Conservation (phyloP, 2,888 invertebrate species). For the Cataglyphis cursor region DNA sequence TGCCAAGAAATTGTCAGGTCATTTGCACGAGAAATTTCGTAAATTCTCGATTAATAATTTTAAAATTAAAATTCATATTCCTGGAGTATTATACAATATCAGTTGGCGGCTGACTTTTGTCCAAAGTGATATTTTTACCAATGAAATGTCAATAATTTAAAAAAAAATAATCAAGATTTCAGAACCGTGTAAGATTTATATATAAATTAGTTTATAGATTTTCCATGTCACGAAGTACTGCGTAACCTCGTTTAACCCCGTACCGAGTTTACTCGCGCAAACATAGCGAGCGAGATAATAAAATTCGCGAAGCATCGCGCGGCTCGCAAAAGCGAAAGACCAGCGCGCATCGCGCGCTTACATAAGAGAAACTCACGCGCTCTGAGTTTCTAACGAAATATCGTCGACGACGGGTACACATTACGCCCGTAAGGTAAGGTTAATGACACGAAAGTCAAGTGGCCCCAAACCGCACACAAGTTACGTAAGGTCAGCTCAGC, state of each 20-base stretch:
- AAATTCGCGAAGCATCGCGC: slow-evolving; percentile 27
- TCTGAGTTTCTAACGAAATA: slow-evolving; percentile 81
- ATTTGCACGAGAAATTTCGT: background rate
- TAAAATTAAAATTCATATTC: background rate
- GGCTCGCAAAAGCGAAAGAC: slow-evolving; percentile 19
- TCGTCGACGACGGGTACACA: slow-evolving; percentile 62
- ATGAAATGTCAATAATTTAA: background rate
- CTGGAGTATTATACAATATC: background rate
- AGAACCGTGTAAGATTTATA: background rate
- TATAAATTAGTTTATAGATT: background rate
- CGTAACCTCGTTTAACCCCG: background rate
- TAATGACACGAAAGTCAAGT: slow-evolving; percentile 82
- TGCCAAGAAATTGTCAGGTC: background rate
- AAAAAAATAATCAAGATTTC: background rate
- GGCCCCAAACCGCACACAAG: slow-evolving; percentile 78
- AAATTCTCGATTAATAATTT: background rate
- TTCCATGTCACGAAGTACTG: background rate
- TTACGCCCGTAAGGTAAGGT: slow-evolving; percentile 73
- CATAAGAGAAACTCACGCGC: slow-evolving; percentile 81
- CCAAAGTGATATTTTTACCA: background rate
- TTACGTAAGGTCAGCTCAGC: slow-evolving; percentile 77
- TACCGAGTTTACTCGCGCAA: background rate
- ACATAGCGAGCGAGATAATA: background rate
- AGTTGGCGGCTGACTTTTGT: background rate
- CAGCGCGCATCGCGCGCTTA: slow-evolving; percentile 71